These are phyloP conservation scores for Tachina lurida DNA, from an alignment of 2,888 invertebrate genomes.

Conservation along the genomic window DNA sequence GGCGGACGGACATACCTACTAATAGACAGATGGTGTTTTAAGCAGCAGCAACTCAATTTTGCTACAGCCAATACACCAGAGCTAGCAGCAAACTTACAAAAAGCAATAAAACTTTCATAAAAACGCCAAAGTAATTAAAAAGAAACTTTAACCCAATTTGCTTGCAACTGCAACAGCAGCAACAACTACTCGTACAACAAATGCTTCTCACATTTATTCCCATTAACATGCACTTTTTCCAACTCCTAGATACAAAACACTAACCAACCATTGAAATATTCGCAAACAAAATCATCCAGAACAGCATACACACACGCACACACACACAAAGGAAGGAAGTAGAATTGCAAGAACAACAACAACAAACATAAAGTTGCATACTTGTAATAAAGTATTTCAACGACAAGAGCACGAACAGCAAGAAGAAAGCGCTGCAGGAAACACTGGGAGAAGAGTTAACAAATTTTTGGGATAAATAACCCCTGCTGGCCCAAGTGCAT, in stretches of 20 bases:
- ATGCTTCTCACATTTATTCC: slow-evolving; percentile 4
- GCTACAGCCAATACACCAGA: slow-evolving; percentile 7
- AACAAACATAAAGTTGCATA: background rate
- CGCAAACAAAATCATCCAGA: slow-evolving; percentile 5
- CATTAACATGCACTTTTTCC: background rate
- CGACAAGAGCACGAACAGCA: background rate
- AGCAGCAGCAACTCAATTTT: slow-evolving; percentile 16
- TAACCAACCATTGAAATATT: background rate
- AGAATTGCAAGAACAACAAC: slow-evolving; percentile 12
- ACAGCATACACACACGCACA: background rate
- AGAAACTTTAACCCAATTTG: slow-evolving; percentile 69
- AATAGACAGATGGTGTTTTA: slow-evolving; percentile 8
- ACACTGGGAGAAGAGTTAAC: background rate
- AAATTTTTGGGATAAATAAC: slow-evolving; percentile 41
- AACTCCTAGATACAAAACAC: background rate
- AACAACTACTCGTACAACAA: background rate
- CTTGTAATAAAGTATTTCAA: slow-evolving; percentile 19
- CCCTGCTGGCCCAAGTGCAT: slow-evolving; percentile 58
- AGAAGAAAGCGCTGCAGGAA: background rate
- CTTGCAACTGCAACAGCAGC: slow-evolving; percentile 44
- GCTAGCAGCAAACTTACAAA: slow-evolving; percentile 32
- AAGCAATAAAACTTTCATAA: slow-evolving; percentile 66
- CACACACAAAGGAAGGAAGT: slow-evolving; percentile 1
- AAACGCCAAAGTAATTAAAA: slow-evolving; percentile 68
- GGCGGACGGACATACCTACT: background rate